Evolutionary conservation across 2,888 invertebrate genomes (phyloP).

Genomic region (Drosophila colorata): DNA sequence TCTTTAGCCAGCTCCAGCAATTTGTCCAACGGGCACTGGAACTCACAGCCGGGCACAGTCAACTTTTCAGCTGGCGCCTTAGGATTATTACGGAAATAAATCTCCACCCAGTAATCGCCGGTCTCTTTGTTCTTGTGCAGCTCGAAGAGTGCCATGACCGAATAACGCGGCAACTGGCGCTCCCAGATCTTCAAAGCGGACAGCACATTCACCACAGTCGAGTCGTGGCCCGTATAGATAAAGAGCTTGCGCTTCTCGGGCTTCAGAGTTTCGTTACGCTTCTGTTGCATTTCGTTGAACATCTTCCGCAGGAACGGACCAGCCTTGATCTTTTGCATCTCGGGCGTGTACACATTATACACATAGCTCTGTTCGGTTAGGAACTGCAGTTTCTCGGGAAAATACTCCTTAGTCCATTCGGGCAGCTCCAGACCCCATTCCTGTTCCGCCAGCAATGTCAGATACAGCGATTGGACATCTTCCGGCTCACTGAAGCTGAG

Average conservation of each 20-base stretch:
- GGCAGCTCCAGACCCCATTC: slow-evolving; percentile 87
- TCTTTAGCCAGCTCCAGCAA: slow-evolving; percentile 86
- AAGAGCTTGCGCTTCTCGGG: slow-evolving; percentile 87
- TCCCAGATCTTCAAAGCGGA: slow-evolving; percentile 89
- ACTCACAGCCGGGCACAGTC: slow-evolving; percentile 88
- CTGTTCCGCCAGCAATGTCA: slow-evolving; percentile 88
- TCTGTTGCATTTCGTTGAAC: slow-evolving; percentile 87
- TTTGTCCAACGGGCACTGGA: slow-evolving; percentile 87
- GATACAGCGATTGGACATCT: slow-evolving; percentile 88
- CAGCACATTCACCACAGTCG: slow-evolving; percentile 89
- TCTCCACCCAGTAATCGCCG: slow-evolving; percentile 85
- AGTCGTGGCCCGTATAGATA: slow-evolving; percentile 91
- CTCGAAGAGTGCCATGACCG: slow-evolving; percentile 88
- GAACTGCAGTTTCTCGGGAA: slow-evolving; percentile 87
- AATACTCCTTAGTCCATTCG: slow-evolving; percentile 87
- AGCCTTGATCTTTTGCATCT: slow-evolving; percentile 88
- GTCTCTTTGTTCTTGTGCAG: slow-evolving; percentile 86
- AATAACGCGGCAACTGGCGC: slow-evolving; percentile 88
- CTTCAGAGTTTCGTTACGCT: slow-evolving; percentile 84
- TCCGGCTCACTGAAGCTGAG: slow-evolving; percentile 87
- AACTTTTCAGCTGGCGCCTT: slow-evolving; percentile 86
- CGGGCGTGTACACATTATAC: slow-evolving; percentile 87
- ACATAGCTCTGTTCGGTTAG: slow-evolving; percentile 87
- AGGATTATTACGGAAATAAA: slow-evolving; percentile 86
- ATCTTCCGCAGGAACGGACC: slow-evolving; percentile 88